Evolutionary conservation across 2,113 vertebrate species (phyloP), one percentile per base, ranked within the genome.

Genomic region (Balaeniceps rex): DNA sequence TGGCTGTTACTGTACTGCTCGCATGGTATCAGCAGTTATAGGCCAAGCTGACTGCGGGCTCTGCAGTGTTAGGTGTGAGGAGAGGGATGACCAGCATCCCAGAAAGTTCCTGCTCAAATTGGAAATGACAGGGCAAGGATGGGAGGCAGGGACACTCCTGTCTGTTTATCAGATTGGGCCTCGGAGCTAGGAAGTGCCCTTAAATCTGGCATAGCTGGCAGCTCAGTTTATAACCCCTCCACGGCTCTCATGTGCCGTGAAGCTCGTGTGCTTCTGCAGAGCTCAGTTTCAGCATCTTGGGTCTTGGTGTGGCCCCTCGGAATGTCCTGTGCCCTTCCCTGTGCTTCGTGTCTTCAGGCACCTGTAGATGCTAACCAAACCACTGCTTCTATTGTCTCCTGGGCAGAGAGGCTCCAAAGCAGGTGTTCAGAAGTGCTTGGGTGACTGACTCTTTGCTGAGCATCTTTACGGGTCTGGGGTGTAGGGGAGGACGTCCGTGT

Each of bases 301-400:
- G 63, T 21, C n/a, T 90, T 0, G 0, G 18, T 61, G 64, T 28
- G 23, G 26, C 42, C 38, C 19, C 64, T 58, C 0, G 0, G 47
- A 21, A 65, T 46, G 25, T 58, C 44, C 75, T 82, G 40, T 66
- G 74, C 12, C 57, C 42, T 77, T 57, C 11, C 23, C 19, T 8
- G 11, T n/a, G 33, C 66, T 51, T 85, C 0, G 2, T 42, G 16
- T 44, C n/a, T 87, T 80, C 57, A 57, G 36, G 44, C 24, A 36
- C 44, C 81, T 0, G 0, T 28, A 19, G 61, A 5, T 22, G 51
- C 24, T 42, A 46, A 77, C 16, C 21, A 68, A 47, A 26, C 31
- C 34, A n/a, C 52, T 47, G 42, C 77, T 75, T 7, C 74, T 81
- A 11, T 33, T 68, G 14, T 76, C 26, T 61, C 11, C 64, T 42